Conservation (phyloP, 2,888 invertebrate species). For the Acleris holmiana region DNA sequence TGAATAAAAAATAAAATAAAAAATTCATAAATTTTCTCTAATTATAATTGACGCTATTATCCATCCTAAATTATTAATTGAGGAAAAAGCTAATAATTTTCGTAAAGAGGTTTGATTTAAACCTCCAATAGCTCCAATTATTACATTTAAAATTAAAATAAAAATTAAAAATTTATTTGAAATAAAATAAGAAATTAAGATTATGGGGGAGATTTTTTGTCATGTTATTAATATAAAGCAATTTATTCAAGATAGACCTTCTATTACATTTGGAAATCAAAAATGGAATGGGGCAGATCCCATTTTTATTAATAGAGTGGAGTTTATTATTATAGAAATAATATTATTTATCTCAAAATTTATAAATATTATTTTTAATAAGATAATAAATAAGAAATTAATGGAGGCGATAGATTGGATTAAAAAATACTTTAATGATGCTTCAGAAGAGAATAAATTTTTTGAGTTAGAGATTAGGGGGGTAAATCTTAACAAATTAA, state of each 20-base stretch:
- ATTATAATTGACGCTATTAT: conserved; percentile 74
- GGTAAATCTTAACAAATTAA: conserved; percentile 86
- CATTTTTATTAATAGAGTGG: conserved; percentile 81
- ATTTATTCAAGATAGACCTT: conserved; percentile 84
- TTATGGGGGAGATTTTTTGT: conserved; percentile 87
- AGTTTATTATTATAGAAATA: conserved; percentile 63
- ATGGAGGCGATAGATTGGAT: conserved; percentile 84
- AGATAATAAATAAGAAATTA: conserved; percentile 79
- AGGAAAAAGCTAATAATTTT: conserved; percentile 86
- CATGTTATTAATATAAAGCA: conserved; percentile 84
- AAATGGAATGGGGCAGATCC: conserved; percentile 85
- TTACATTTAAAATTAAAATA: conserved; percentile 71
- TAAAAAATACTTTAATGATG: conserved; percentile 86
- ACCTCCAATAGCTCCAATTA: conserved; percentile 80
- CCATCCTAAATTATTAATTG: conserved; percentile 87
- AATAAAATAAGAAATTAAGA: conserved; percentile 77
- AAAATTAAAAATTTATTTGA: conserved; percentile 69
- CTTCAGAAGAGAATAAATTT: conserved; percentile 79
- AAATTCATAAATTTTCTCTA: conserved; percentile 74
- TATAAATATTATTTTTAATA: conserved; percentile 66
- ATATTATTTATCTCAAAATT: conserved; percentile 60
- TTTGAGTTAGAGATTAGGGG: conserved; percentile 72
- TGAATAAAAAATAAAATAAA: conserved; percentile 74
- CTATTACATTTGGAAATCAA: conserved; percentile 85
- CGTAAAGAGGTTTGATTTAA: conserved; percentile 83